phyloP scores from a whole-genome alignment of 2,113 vertebrate species.

The Gopherus flavomarginatus region DNA sequence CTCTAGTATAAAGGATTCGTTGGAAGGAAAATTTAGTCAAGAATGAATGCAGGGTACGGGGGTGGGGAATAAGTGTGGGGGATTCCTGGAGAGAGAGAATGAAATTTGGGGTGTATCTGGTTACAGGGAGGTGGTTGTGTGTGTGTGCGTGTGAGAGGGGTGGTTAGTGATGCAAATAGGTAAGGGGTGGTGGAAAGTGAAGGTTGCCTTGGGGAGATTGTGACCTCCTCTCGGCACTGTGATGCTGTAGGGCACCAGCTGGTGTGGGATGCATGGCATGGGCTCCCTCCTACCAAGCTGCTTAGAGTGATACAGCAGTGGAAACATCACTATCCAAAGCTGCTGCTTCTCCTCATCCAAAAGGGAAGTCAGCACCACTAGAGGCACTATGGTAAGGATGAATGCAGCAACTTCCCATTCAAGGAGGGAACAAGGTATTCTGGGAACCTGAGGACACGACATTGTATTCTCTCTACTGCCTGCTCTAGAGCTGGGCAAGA shows the following conservation, averaged over 20 bases:
- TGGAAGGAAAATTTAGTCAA: background rate
- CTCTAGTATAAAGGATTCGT: background rate
- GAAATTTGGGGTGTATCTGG: background rate
- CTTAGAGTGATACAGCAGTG: conserved; percentile 33
- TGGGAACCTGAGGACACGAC: background rate
- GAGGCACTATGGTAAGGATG: conserved; percentile 31
- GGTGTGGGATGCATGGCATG: background rate
- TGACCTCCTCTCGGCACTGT: conserved; percentile 51
- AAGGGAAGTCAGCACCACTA: background rate
- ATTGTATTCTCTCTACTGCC: background rate
- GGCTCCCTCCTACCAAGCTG: conserved; percentile 11
- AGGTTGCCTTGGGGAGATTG: conserved; percentile 30
- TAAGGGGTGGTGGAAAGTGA: background rate
- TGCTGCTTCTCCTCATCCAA: conserved; percentile 11
- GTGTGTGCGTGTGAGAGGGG: background rate
- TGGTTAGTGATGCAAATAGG: background rate
- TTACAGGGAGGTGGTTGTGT: background rate
- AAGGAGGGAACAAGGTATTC: background rate
- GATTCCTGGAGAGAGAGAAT: background rate
- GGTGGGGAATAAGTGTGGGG: background rate
- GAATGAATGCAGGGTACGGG: background rate
- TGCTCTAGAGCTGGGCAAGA: background rate
- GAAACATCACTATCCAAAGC: conserved; percentile 55
- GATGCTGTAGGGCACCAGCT: conserved; percentile 30
- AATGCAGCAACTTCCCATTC: background rate